phyloP scores from a whole-genome alignment of 2,797 vertebrate species.

The Simalia tracyae region DNA sequence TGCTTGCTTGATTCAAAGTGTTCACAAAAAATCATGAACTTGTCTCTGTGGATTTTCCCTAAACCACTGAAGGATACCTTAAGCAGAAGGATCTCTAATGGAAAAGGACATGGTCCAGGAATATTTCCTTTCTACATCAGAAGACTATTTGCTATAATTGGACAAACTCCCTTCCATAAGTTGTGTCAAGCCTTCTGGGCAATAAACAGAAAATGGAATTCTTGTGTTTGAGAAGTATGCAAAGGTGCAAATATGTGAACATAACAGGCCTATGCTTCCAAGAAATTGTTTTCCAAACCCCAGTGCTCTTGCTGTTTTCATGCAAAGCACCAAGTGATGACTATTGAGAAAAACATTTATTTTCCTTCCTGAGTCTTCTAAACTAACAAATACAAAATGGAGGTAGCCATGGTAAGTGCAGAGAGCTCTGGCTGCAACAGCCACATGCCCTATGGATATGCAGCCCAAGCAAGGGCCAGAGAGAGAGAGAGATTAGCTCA shows the following conservation, averaged over 20 bases:
- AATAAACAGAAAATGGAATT: constrained; percentile 32
- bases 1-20: constrained; percentile 19
- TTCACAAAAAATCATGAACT: constrained; percentile 35
- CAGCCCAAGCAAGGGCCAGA: constrained; percentile 87
- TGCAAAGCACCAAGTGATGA: constrained; percentile 32
- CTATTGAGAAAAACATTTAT: neutral
- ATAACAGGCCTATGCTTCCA: constrained; percentile 18
- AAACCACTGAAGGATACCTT: constrained; percentile 41
- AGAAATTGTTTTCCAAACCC: constrained; percentile 45
- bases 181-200: neutral
- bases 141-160: constrained; percentile 14
- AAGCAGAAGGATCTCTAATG: constrained; percentile 41
- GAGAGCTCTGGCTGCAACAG: constrained; percentile 93
- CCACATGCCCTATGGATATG: constrained; percentile 94
- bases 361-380: constrained; percentile 16
- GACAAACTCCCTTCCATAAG: constrained; percentile 11
- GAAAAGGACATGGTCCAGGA: constrained; percentile 35
- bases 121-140: constrained; percentile 25
- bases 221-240: constrained; percentile 5
- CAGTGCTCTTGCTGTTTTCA: constrained; percentile 64
- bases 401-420: constrained; percentile 97
- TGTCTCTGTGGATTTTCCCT: constrained; percentile 28
- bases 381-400: constrained; percentile 78
- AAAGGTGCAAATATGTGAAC: neutral
- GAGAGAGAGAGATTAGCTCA: constrained; percentile 85